Evolutionary conservation across 1,140 invertebrate genomes (phyloP).

Genomic region (Hormaphis cornu): DNA sequence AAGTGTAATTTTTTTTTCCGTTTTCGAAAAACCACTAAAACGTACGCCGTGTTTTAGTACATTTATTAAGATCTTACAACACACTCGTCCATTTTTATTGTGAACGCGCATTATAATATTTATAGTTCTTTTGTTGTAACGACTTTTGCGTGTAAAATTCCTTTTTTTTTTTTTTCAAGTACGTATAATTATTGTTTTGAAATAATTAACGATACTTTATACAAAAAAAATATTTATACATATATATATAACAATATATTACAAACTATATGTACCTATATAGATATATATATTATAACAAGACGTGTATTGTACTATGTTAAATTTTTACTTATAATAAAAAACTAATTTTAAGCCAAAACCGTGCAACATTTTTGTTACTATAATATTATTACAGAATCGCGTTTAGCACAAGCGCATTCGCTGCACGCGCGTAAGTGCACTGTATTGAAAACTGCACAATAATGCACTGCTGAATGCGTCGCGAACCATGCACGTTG

Average conservation of each 20-base stretch:
- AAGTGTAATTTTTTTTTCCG: no score
- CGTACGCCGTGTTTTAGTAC: no score
- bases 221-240: not conserved
- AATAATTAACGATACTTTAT: conserved; percentile 7
- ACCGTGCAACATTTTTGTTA: not conserved
- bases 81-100: not conserved
- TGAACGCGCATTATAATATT: not conserved
- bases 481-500: no score
- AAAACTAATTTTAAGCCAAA: conserved; percentile 18
- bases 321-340: conserved; percentile 29
- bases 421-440: not conserved
- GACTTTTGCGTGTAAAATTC: conserved; percentile 3
- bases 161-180: not conserved
- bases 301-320: conserved; percentile 13
- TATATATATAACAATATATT: not conserved
- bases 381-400: not conserved
- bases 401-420: not conserved
- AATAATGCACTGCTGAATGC: not conserved
- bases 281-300: not conserved
- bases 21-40: no score
- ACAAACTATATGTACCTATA: not conserved
- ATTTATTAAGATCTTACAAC: no score
- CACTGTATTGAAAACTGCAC: not conserved
- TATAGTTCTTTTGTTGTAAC: conserved; percentile 17
- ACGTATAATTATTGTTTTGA: not conserved